Conservation (phyloP, 2,113 vertebrate genomes). For the Prietella phreatophila region DNA sequence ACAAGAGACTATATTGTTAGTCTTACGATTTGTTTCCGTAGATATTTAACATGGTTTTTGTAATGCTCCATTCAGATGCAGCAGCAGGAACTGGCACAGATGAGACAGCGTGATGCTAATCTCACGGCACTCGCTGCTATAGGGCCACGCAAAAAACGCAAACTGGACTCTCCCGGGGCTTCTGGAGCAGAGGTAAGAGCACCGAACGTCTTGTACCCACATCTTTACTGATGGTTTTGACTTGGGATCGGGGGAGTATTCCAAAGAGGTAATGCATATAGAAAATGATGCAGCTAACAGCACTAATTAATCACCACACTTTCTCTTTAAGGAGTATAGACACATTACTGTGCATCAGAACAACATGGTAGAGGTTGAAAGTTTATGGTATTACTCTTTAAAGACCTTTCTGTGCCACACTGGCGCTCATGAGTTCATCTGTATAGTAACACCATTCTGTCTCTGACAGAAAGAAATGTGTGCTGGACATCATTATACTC, state of each 20-base stretch:
- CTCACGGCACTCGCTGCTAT: conserved; percentile 74
- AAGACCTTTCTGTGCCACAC: neutral
- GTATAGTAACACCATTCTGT: neutral
- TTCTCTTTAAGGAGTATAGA: neutral
- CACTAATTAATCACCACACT: neutral
- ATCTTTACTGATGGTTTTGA: neutral
- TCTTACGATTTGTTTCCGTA: neutral
- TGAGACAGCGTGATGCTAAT: conserved; percentile 79
- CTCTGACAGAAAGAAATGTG: neutral
- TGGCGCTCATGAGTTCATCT: neutral
- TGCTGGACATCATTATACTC: neutral
- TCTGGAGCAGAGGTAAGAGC: conserved; percentile 70
- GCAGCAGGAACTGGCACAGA: conserved; percentile 78
- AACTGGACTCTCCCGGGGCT: conserved; percentile 70
- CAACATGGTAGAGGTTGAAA: neutral
- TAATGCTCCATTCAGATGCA: conserved; percentile 69
- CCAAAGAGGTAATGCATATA: neutral
- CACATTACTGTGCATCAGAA: neutral
- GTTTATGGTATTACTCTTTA: neutral
- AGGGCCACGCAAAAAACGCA: conserved; percentile 76
- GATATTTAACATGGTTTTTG: neutral
- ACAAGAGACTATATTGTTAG: neutral
- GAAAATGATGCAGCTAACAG: neutral
- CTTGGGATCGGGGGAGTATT: neutral
- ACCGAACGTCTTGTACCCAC: neutral